A percentile compares a stretch with the other conserved stretches of the same genome.
These are phyloP conservation scores for Prionailurus bengalensis DNA, from an alignment of 2,113 vertebrate species.

Conservation along the genomic window DNA sequence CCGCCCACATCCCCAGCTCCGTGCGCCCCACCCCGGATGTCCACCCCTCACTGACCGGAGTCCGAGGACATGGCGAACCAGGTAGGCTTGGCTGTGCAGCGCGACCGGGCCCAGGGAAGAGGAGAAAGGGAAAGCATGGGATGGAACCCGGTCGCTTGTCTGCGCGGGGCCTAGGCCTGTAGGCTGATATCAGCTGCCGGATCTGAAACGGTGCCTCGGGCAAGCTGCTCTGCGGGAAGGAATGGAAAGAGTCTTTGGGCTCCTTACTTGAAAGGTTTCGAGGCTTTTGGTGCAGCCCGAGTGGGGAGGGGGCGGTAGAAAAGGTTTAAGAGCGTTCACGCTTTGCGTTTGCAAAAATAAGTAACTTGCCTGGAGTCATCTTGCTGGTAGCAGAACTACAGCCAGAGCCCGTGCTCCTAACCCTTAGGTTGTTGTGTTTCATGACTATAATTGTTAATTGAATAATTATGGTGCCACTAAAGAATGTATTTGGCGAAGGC, in stretches of 20 bases:
- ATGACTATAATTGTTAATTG: neutral
- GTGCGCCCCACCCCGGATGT: fast-evolving
- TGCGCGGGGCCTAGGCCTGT: fast-evolving
- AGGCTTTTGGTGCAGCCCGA: no score
- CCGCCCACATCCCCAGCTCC: fast-evolving
- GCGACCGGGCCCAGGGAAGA: no score
- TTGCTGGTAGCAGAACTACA: neutral
- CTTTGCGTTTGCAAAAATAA: neutral
- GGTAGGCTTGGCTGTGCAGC: neutral
- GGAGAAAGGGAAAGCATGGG: neutral
- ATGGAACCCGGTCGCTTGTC: no score
- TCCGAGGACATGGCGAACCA: slow-evolving; percentile 47
- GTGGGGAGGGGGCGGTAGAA: fast-evolving
- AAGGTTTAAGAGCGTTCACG: no score
- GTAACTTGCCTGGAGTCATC: neutral
- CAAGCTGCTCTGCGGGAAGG: neutral
- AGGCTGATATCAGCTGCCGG: fast-evolving
- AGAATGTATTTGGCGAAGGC: neutral
- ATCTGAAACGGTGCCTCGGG: neutral
- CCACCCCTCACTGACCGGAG: fast-evolving
- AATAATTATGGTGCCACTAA: neutral
- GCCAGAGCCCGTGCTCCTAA: neutral
- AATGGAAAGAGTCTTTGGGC: neutral
- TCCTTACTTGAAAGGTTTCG: fast-evolving
- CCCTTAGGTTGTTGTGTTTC: neutral